A percentile compares a stretch with the other conserved stretches of the same genome.
phyloP scores from a whole-genome alignment of 2,888 invertebrate genomes.

The Aquatica leii region DNA sequence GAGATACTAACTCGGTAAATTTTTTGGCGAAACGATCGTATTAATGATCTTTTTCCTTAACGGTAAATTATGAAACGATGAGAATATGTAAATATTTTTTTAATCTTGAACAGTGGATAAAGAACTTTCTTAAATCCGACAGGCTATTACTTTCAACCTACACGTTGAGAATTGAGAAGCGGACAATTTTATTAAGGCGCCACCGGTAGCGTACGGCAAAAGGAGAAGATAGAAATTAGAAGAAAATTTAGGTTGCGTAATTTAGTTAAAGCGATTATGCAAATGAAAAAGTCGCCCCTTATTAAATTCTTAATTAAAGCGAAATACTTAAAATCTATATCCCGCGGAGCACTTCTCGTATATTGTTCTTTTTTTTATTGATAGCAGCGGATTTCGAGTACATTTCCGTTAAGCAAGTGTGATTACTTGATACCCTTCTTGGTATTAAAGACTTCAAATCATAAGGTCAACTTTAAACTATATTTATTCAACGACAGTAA shows the following conservation, averaged over 20 bases:
- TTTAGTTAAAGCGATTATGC: slow-evolving; percentile 45
- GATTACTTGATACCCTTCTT: no score
- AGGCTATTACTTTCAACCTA: slow-evolving; percentile 23
- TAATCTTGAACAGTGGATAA: neutral
- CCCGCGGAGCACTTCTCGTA: slow-evolving; percentile 35
- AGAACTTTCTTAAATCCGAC: slow-evolving; percentile 19
- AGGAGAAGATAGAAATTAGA: slow-evolving; percentile 35
- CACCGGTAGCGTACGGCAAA: slow-evolving; percentile 12
- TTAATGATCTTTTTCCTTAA: slow-evolving; percentile 16
- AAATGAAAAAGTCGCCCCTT: slow-evolving; percentile 41
- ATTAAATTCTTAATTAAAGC: slow-evolving; percentile 48
- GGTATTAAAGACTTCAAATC: no score
- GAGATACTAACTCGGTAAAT: slow-evolving; percentile 23
- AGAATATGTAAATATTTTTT: neutral
- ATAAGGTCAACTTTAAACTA: no score
- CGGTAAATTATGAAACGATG: neutral
- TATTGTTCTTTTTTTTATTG: no score
- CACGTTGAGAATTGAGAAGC: slow-evolving; percentile 25
- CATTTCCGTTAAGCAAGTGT: no score
- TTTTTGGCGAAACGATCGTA: slow-evolving; percentile 26
- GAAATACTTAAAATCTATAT: slow-evolving; percentile 46
- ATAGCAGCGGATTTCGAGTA: no score
- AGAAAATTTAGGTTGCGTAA: slow-evolving; percentile 38
- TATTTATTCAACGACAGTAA: no score
- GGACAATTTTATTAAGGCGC: slow-evolving; percentile 22